phyloP scores from a whole-genome alignment of 64 coral and sea anemone genomes.

The Montipora cactus region DNA sequence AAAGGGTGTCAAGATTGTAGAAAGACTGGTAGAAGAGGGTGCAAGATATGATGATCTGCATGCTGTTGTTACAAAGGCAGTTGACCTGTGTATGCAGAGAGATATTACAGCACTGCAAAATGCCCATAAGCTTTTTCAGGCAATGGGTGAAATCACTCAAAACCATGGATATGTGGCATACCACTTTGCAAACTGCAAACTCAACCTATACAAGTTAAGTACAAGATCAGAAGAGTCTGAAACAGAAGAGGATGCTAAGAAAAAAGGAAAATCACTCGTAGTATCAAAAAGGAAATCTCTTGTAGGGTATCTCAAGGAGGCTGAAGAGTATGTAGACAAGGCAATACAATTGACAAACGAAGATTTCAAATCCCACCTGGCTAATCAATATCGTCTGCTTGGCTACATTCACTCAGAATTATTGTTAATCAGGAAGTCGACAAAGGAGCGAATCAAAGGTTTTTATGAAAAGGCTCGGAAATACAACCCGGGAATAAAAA shows the following conservation, averaged over 20 bases:
- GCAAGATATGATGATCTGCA: constrained; percentile 16
- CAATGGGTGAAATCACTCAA: constrained; percentile 60
- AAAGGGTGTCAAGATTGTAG: constrained; percentile 25
- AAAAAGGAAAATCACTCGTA: not conserved
- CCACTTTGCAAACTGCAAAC: constrained; percentile 67
- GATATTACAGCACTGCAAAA: constrained; percentile 26
- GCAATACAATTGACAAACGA: constrained; percentile 58
- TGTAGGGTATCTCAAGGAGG: constrained; percentile 43
- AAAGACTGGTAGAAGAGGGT: constrained; percentile 39
- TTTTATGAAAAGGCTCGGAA: constrained; percentile 61
- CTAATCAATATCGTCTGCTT: constrained; percentile 77
- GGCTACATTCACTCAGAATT: constrained; percentile 65
- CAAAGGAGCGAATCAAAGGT: constrained; percentile 1
- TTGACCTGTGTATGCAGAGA: not conserved
- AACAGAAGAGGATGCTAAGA: too few species aligned
- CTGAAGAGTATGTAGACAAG: constrained; percentile 70
- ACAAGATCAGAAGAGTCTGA: too few species aligned
- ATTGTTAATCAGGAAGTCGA: constrained; percentile 40
- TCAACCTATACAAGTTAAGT: constrained; percentile 1
- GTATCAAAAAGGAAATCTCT: constrained; percentile 16
- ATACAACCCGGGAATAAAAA: constrained; percentile 65
- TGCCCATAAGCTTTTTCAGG: constrained; percentile 64
- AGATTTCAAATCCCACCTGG: constrained; percentile 59
- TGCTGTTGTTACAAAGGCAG: not conserved
- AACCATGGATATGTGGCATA: constrained; percentile 49